A percentile compares a stretch with the other conserved stretches of the same genome.
Conservation (phyloP, 2,888 invertebrate genomes). For the Dichetophora obliterata region DNA sequence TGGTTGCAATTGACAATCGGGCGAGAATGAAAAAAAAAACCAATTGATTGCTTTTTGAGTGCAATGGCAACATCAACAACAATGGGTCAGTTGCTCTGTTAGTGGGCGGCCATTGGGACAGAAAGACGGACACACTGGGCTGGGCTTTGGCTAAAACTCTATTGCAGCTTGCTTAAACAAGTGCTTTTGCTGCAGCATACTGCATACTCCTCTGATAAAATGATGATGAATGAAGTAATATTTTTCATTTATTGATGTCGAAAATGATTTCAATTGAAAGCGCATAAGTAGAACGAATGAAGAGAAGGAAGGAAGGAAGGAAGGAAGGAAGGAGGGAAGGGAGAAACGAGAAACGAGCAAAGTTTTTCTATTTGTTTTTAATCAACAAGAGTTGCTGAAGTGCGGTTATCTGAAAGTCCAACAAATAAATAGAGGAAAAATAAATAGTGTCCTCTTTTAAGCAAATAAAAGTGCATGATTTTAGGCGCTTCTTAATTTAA, state of each 20-base stretch:
- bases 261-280: conserved; percentile 3
- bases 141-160: neutral
- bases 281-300: neutral
- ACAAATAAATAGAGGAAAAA: too few relatives aligned
- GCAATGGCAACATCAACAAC: neutral
- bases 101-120: neutral
- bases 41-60: neutral
- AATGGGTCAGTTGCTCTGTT: neutral
- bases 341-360: neutral
- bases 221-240: neutral
- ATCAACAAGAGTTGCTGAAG: too few relatives aligned
- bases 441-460: too few relatives aligned
- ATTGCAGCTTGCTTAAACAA: neutral
- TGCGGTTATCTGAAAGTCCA: too few relatives aligned
- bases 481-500: too few relatives aligned
- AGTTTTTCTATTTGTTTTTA: too few relatives aligned
- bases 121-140: neutral
- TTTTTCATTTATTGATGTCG: neutral
- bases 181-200: neutral
- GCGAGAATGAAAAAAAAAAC: neutral
- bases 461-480: too few relatives aligned
- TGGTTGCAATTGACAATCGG: conserved; percentile 15
- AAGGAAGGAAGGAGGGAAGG: neutral
- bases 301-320: neutral
- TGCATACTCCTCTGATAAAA: neutral